Evolutionary conservation across 2,113 vertebrate genomes (phyloP).

Genomic region (Atractosteus spatula): DNA sequence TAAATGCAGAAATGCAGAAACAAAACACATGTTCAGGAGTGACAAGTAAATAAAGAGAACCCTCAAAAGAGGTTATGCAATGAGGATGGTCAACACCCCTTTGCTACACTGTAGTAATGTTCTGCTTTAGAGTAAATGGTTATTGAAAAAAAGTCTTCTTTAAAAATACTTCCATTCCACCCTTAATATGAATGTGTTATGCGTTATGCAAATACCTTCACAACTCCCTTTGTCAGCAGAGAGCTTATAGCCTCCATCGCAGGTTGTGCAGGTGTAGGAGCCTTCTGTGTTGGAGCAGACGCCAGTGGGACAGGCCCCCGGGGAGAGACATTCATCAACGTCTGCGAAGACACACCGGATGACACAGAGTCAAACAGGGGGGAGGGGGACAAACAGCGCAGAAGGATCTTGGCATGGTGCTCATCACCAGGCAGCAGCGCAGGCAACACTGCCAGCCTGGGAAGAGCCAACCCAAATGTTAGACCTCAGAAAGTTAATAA

Average conservation of each 20-base stretch:
- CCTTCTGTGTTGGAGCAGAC: slow-evolving; percentile 73
- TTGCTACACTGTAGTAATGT: too few species aligned
- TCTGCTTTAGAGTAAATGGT: too few species aligned
- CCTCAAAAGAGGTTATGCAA: too few species aligned
- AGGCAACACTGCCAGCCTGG: too few species aligned
- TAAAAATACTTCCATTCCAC: not conserved
- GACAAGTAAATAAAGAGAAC: too few species aligned
- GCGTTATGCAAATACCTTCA: slow-evolving; percentile 60
- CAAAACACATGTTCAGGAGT: too few species aligned
- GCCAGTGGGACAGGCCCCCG: slow-evolving; percentile 58
- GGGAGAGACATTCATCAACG: slow-evolving; percentile 52
- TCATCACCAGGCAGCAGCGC: not conserved
- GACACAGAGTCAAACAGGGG: slow-evolving; percentile 1
- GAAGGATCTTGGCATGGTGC: slow-evolving; percentile 7
- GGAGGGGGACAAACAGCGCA: not conserved
- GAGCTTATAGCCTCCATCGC: slow-evolving; percentile 58
- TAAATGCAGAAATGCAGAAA: too few species aligned
- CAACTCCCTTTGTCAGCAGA: slow-evolving; percentile 55
- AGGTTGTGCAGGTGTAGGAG: slow-evolving; percentile 72
- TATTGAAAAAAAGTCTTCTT: too few species aligned
- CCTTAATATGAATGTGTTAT: not conserved
- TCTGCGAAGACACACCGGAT: slow-evolving; percentile 33
- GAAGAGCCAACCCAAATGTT: too few species aligned
- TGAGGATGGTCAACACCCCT: too few species aligned
- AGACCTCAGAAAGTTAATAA: too few species aligned